Base-by-base conservation (phyloP, 2,113 vertebrate genomes). In the Pongo abelii region DNA sequence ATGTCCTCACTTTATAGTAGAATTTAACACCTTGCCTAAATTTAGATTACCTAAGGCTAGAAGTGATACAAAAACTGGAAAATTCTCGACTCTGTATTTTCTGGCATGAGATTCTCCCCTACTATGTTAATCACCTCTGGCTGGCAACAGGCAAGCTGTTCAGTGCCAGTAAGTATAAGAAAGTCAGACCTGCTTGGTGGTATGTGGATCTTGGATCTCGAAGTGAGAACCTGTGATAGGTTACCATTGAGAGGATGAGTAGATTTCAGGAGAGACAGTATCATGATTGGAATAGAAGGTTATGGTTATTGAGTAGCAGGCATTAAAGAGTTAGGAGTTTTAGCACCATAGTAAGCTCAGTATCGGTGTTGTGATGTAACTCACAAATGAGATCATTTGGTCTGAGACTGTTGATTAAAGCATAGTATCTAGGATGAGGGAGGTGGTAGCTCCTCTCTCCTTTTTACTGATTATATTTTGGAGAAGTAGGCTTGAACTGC, bases 401-500 rank as follows among this genome's bases (percentile, higher is more conserved):
- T 81, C 7, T 86, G 80, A 86, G 57, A 87, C n/a, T 69, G 16
- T 78, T 81, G 70, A 77, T 78, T 85, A 94, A 88, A 38, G 9
- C 10, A 12, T 52, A 55, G 27, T 69, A 11, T 48, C 18, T 43
- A 87, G 67, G 46, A 43, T 83, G 67, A 72, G 35, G 55, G 20
- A 84, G 70, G 38, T 91, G 23, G 10, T 70, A 38, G 59, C 67
- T 14, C 40, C 55, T 59, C 17, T 78, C 4, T 85, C 0, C 43
- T 81, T 52, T 85, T 43, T 48, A 23, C 46, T 77, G 22, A 6
- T 69, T 38, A 12, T 77, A 50, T 14, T 83, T 91, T 84, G 22
- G 87, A 96, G 92, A 96, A 74, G 50, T 57, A 72, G 55, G 43
- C 23, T 97, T 77, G 69, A 9, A 90, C 83, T 97, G 67, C 67